Conservation (phyloP, 92 coral and sea anemone species). For the Bergia sp. region DNA sequence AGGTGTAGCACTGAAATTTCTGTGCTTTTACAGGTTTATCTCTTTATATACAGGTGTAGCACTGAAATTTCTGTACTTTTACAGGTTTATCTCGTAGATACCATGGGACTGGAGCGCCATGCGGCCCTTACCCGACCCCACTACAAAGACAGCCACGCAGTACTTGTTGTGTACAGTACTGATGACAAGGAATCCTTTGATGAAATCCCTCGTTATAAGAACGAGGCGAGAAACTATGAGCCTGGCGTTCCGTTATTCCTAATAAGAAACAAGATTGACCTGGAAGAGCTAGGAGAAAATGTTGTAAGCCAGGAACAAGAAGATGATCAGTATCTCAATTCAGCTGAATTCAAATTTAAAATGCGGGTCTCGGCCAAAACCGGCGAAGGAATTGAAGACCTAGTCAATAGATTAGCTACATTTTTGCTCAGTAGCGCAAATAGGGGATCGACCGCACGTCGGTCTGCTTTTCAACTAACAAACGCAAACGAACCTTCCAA, state of each 20-base stretch:
- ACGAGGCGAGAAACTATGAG: constrained; percentile 52
- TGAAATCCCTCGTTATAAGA: constrained; percentile 4
- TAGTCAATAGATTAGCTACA: constrained; percentile 46
- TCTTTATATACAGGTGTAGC: too few species aligned
- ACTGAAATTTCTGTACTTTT: too few species aligned
- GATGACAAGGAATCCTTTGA: constrained; percentile 52
- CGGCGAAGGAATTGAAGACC: constrained; percentile 70
- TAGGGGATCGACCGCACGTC: background rate
- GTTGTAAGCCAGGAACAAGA: constrained; percentile 40
- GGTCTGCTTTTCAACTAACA: background rate
- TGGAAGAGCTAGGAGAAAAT: constrained; percentile 53
- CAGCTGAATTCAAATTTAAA: constrained; percentile 29
- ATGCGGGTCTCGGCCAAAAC: constrained; percentile 81
- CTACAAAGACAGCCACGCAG: constrained; percentile 68
- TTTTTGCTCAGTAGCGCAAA: background rate
- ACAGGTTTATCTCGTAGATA: constrained; percentile 81
- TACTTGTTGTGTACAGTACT: constrained; percentile 79
- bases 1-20: too few species aligned
- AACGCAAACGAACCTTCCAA: too few species aligned
- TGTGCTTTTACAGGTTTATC: constrained; percentile 46
- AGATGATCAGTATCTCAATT: constrained; percentile 10
- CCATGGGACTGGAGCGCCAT: constrained; percentile 71
- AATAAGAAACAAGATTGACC: constrained; percentile 81
- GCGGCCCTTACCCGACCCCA: constrained; percentile 75
- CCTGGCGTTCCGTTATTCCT: constrained; percentile 67